Base-by-base conservation (phyloP, 2,113 vertebrate genomes). In the Crotalus horridus region DNA sequence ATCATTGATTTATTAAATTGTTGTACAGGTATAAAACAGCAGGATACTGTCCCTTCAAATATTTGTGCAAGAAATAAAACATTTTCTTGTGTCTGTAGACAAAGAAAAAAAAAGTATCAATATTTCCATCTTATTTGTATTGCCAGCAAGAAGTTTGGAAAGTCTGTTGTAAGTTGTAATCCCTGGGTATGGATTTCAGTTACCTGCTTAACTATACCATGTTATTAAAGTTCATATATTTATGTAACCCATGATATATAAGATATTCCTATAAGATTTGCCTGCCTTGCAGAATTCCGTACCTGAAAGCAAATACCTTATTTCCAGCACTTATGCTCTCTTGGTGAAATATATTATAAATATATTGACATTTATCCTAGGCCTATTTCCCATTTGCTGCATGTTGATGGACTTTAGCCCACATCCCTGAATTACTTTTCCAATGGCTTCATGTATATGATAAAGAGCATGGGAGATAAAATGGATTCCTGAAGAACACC, bases 261-360 rank as follows among this genome's bases (percentile, higher is more conserved):
- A 43, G 6, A 53, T 56, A 15, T n/a, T 53, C 15, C 6, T 24
- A 8, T 91, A 26, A 64, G 10, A 46, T 89, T 59, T 0, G 24
- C 48, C 59, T 88, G 23, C 56, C 92, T 48, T 39, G 0, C 0
- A 39, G 13, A 92, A 92, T 54, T 91, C 87, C 39, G 0, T 21
- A 92, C 8, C 12, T 88, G 46, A 88, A 74, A 88, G 53, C 11
- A 29, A 87, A 39, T 24, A 88, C 26, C 33, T 89, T 64, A 43
- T 21, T 89, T 91, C 23, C 56, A 69, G 46, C 64, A 21, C 23
- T 87, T 29, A 6, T 89, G 9, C 46, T 58, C 13, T 43, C 43
- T 89, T 89, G 51, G 54, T 87, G 46, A 93, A 93, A 64, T 85
- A 43, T 81, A 88, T 74, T n/a, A 29, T 9, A 89, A 74, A 58